These are phyloP conservation scores for Excalfactoria chinensis DNA, from an alignment of 2,113 vertebrate species.

Conservation along the genomic window DNA sequence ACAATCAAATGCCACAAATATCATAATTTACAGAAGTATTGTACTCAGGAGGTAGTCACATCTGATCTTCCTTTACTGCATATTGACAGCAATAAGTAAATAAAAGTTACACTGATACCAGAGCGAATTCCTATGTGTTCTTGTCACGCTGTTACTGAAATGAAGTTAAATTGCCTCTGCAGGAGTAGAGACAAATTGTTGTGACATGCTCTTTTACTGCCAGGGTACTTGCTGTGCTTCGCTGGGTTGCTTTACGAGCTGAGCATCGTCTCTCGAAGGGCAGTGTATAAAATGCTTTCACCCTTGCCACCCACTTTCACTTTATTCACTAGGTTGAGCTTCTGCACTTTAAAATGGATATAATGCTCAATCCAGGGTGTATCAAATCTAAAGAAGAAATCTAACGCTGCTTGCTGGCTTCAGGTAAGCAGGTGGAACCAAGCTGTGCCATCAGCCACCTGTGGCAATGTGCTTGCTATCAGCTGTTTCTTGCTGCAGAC, in stretches of 20 bases:
- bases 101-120: constrained; percentile 21
- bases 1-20: not conserved
- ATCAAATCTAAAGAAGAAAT: not conserved
- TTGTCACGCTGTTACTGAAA: not conserved
- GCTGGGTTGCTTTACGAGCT: not conserved
- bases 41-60: not conserved
- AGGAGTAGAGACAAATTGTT: not conserved
- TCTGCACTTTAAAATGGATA: not conserved
- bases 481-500: not conserved
- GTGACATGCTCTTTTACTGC: not conserved
- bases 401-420: not conserved
- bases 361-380: not conserved
- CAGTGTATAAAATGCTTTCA: not conserved
- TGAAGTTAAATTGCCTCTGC: not conserved
- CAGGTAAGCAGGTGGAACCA: not conserved
- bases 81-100: constrained; percentile 62
- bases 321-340: not conserved
- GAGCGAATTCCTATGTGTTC: constrained; percentile 4
- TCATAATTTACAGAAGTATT: not conserved
- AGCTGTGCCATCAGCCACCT: not conserved
- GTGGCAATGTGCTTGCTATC: not conserved
- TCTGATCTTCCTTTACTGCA: constrained; percentile 43
- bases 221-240: not conserved
- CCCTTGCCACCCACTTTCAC: not conserved
- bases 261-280: not conserved